A percentile compares a stretch with the other conserved stretches of the same genome.
Conservation (phyloP, 1,140 invertebrate genomes). For the Brachystomella parvula region DNA sequence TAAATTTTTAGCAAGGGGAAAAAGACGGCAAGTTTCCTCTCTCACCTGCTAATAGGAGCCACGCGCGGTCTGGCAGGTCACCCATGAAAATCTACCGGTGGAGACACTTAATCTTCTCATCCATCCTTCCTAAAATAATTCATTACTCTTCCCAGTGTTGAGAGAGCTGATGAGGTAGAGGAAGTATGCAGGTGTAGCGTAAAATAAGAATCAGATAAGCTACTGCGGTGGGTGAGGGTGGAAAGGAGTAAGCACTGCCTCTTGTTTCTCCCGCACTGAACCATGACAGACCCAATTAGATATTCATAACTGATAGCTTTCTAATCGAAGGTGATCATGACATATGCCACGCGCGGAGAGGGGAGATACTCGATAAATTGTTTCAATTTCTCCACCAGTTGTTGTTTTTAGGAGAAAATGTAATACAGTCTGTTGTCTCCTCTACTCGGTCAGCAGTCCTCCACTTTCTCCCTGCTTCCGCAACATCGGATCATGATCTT, state of each 20-base stretch:
- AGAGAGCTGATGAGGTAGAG: neutral
- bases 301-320: conserved; percentile 11
- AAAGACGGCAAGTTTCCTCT: neutral
- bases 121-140: neutral
- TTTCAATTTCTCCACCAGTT: neutral
- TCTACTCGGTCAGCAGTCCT: neutral
- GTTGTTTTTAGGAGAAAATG: too few relatives aligned
- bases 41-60: neutral
- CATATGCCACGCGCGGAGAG: neutral
- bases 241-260: too few relatives aligned
- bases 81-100: neutral
- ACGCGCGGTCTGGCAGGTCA: neutral
- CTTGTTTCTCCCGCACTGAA: neutral
- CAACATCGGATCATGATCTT: neutral
- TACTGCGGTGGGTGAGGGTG: conserved; percentile 1
- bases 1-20: neutral
- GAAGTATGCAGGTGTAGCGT: conserved; percentile 4
- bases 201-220: conserved; percentile 6
- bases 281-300: neutral
- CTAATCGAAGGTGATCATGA: conserved; percentile 5
- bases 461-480: neutral
- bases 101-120: neutral
- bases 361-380: neutral
- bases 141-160: neutral
- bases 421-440: too few relatives aligned